Evolutionary conservation across 2,797 vertebrate genomes (phyloP), one percentile per base, ranked within the genome.

Genomic region (Crypturellus tataupa): DNA sequence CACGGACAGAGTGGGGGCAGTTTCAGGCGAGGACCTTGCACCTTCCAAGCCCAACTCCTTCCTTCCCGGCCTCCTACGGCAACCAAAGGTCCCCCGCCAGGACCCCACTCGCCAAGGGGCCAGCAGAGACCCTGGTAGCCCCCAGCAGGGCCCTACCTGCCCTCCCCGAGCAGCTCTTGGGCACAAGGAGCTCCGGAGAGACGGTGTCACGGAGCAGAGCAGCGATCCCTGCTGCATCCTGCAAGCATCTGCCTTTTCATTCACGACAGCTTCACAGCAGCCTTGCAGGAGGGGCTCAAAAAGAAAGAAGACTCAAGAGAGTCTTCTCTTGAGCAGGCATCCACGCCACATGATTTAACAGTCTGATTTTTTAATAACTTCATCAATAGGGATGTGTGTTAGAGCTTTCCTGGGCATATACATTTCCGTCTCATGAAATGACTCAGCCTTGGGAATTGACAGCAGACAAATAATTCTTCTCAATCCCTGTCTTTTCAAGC

Each of bases 391-490:
- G 79, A 89, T 80, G 27, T 44, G 24, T 89, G 76, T 94, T 90
- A 93, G 93, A 94, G 67, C 53, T 84, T 96, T 87, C 70, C 55
- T 47, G 47, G 49, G 35, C 40, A 81, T 81, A 60, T 70, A 68
- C 29, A 60, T 85, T 92, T 95, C 81, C 72, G 80, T 90, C 55
- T 92, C 68, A 37, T 24, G 80, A 92, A 92, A 82, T 16, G 90
- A 95, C 96, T 89, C 85, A 88, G 80, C 64, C 78, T 88, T 81
- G 59, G 63, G 49, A 94, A 85, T 86, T 93, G 53, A 56, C 68
- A 81, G 49, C n/a, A 92, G 86, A 73, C 77, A 95, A 96, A 96
- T 95, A 96, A 90, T 91, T 92, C 73, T 65, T 93, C 93, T 94
- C 89, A 94, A 96, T 93, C 88, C 75, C 20, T 37, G 31, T 92